Percentiles rank a stretch among this genome's conserved stretches.
Evolutionary conservation across 2,113 vertebrate species (phyloP).

Genomic region (crab-eating macaque (Macaca fascicularis)): DNA sequence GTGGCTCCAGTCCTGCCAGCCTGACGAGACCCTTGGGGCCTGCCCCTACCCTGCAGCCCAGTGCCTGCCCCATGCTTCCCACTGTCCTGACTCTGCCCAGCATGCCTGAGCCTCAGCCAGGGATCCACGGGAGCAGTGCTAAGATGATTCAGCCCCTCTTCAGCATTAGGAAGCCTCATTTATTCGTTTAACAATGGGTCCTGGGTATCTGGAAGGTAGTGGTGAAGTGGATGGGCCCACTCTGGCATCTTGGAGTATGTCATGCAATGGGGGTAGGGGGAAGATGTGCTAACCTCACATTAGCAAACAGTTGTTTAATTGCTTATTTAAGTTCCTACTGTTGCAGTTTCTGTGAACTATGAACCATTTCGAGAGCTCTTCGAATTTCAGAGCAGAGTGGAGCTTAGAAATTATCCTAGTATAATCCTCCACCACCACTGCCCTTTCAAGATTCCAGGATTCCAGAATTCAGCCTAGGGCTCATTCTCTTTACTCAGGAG

Average conservation of each 20-base stretch:
- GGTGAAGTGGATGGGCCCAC: neutral
- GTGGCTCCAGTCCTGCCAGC: neutral
- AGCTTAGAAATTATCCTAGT: neutral
- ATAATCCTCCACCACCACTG: neutral
- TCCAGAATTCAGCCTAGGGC: neutral
- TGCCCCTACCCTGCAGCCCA: neutral
- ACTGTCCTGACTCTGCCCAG: neutral
- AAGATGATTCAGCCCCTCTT: neutral
- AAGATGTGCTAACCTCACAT: neutral
- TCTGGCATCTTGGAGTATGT: neutral
- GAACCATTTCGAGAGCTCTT: neutral
- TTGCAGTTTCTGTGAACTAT: neutral
- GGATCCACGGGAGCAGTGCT: neutral
- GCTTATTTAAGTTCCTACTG: neutral
- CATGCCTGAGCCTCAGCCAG: neutral
- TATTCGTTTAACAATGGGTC: neutral
- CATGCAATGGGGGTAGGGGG: neutral
- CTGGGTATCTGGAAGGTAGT: neutral
- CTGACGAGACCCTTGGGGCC: neutral
- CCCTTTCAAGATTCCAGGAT: neutral
- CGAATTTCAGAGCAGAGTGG: neutral
- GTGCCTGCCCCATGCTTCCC: neutral
- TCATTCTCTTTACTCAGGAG: neutral
- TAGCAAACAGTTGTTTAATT: neutral
- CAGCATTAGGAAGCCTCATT: neutral